These are phyloP conservation scores for Platysteira castanea DNA, from an alignment of 2,113 vertebrate genomes.

Conservation along the genomic window DNA sequence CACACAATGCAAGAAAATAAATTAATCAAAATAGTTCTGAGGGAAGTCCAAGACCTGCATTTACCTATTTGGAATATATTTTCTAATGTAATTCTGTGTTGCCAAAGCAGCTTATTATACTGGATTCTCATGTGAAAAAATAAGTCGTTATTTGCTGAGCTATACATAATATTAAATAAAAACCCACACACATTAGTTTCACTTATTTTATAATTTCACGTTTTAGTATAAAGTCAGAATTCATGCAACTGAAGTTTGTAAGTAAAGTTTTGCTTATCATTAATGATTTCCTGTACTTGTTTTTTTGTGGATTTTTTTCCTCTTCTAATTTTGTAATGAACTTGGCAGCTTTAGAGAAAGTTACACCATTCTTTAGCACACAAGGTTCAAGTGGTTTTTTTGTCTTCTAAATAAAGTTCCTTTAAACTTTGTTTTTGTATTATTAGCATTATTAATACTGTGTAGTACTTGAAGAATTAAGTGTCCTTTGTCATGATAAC, in stretches of 20 bases:
- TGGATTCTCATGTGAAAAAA: neutral
- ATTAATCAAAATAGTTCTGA: conserved; percentile 9
- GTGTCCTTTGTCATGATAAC: neutral
- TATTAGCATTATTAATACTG: neutral
- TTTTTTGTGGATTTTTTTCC: neutral
- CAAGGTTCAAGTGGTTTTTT: neutral
- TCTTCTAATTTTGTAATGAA: neutral
- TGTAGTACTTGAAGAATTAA: neutral
- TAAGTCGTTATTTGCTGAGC: neutral
- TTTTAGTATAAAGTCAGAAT: neutral
- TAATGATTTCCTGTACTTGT: neutral
- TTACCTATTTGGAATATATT: neutral
- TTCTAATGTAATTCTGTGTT: neutral
- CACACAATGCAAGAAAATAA: neutral
- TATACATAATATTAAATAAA: neutral
- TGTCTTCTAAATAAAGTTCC: neutral
- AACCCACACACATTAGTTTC: accelerated
- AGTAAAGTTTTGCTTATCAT: neutral
- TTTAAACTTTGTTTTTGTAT: neutral
- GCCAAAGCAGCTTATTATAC: neutral
- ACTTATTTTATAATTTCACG: neutral
- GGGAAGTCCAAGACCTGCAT: neutral
- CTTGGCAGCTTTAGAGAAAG: neutral
- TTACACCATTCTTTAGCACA: neutral
- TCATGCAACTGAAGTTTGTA: neutral